Percentiles rank a stretch among this genome's conserved stretches.
Evolutionary conservation across 2,888 invertebrate species (phyloP).

Genomic region (Auanema sp.): DNA sequence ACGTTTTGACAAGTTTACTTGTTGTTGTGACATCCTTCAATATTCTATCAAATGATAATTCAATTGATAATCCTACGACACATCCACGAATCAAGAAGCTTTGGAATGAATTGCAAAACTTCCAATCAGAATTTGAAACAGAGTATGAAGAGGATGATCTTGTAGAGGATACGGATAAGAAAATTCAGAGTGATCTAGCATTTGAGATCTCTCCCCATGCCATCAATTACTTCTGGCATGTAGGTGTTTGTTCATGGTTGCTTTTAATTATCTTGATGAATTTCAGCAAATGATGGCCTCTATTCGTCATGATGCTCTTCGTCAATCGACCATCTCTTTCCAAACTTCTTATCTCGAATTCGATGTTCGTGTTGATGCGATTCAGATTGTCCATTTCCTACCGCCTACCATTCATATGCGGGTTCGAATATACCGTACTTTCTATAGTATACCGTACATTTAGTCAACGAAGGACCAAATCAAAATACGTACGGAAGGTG

Average conservation of each 20-base stretch:
- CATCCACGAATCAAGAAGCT: slow-evolving; percentile 5
- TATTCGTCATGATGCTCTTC: slow-evolving; percentile 13
- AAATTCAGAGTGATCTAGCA: slow-evolving; percentile 14
- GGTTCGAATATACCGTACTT: slow-evolving; percentile 4
- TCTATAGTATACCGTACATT: too few species aligned
- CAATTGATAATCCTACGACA: slow-evolving; percentile 12
- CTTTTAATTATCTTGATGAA: not conserved
- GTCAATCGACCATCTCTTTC: slow-evolving; percentile 15
- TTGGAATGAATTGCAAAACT: slow-evolving; percentile 8
- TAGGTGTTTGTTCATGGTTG: slow-evolving; percentile 1
- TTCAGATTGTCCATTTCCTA: slow-evolving; percentile 16
- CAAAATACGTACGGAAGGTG: slow-evolving; percentile 10
- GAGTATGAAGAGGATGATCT: slow-evolving; percentile 8
- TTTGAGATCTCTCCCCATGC: slow-evolving; percentile 1
- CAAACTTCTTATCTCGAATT: slow-evolving; percentile 18
- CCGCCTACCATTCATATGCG: slow-evolving; percentile 15
- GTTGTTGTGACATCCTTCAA: slow-evolving; percentile 21
- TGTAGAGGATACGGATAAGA: slow-evolving; percentile 6
- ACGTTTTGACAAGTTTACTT: slow-evolving; percentile 9
- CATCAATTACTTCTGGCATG: slow-evolving; percentile 10
- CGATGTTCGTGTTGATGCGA: slow-evolving; percentile 15
- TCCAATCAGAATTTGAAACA: slow-evolving; percentile 3
- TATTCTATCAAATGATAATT: slow-evolving; percentile 15
- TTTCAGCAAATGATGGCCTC: slow-evolving; percentile 21
- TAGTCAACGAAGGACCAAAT: too few species aligned